Base-by-base conservation (phyloP, 2,797 vertebrate genomes). In the Enteromius treurensis region DNA sequence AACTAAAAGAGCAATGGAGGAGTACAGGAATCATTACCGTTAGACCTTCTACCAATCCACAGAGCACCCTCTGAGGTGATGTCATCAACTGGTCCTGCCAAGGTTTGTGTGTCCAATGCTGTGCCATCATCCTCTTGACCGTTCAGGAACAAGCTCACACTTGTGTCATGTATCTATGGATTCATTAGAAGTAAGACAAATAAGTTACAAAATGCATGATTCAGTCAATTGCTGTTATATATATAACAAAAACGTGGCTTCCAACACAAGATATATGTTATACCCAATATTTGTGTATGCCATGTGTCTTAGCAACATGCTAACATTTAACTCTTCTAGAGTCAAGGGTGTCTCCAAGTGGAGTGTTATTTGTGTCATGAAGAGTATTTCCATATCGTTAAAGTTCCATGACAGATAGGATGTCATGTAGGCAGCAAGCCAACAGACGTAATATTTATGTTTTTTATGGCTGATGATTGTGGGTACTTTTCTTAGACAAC, bases 121-220 rank as follows among this genome's bases (percentile, higher is more conserved):
- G 93, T 96, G 49, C 91, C 91, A 81, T 97, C 96, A 58, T 96
- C 95, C 91, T 99, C 96, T 71, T 96, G 92, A 3, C 97, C 97
- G 87, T 99, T 92, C 89, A 98, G 87, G 87, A 98, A 98, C 79
- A 98, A 95, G 91, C 94, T 97, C 87, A 92, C 91, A 86, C 90
- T 94, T 86, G 90, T 95, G 70, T 93, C 92, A 80, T 98, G 93
- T 2, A 97, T 94, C 97, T 99, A 88, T 3, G 91, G 90, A 87
- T 87, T 67, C 87, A 89, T 85, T 40, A 88, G 10, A 88, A 64
- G 19, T 9, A 76, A 15, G 14, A 67, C 13, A 15, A 67, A 29
- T 40, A 4, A 51, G 29, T 19, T 17, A 8, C 29, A 64, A 60
- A 23, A 60, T 23, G n/a, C 55, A 60, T 5, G 11, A 26, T 60